phyloP scores from a whole-genome alignment of 1,140 invertebrate species.

The Aporrectodea caliginosa region DNA sequence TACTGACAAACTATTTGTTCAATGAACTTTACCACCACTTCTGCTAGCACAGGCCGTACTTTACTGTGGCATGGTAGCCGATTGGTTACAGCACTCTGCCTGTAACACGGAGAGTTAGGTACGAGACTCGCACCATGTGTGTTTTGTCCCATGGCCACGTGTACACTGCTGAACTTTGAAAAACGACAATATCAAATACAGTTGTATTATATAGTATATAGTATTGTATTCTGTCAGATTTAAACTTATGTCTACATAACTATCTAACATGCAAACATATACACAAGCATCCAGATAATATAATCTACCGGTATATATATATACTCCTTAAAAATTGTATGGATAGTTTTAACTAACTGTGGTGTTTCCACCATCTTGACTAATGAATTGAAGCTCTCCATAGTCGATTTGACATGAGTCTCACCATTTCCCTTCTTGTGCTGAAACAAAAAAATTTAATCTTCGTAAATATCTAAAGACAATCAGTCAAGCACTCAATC shows the following conservation, averaged over 20 bases:
- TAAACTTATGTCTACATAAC: neutral
- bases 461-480: too few relatives aligned
- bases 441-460: conserved; percentile 24
- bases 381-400: conserved; percentile 71
- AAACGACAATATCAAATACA: neutral
- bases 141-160: too few relatives aligned
- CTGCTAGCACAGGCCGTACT: too few relatives aligned
- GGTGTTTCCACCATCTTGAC: conserved; percentile 64
- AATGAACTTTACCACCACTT: too few relatives aligned
- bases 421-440: conserved; percentile 35
- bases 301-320: too few relatives aligned
- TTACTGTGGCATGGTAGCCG: too few relatives aligned
- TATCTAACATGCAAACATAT: neutral
- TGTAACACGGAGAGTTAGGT: too few relatives aligned
- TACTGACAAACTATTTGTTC: too few relatives aligned
- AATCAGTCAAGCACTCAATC: too few relatives aligned
- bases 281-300: neutral
- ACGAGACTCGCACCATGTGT: too few relatives aligned
- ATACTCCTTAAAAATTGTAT: too few relatives aligned
- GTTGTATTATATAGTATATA: neutral
- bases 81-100: too few relatives aligned
- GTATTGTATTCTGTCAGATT: neutral
- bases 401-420: conserved; percentile 59
- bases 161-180: neutral
- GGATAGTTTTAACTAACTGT: conserved; percentile 31